Percentiles rank a stretch among this genome's conserved stretches.
phyloP scores from a whole-genome alignment of 2,797 vertebrate genomes.

The Periophthalmus magnuspinnatus region DNA sequence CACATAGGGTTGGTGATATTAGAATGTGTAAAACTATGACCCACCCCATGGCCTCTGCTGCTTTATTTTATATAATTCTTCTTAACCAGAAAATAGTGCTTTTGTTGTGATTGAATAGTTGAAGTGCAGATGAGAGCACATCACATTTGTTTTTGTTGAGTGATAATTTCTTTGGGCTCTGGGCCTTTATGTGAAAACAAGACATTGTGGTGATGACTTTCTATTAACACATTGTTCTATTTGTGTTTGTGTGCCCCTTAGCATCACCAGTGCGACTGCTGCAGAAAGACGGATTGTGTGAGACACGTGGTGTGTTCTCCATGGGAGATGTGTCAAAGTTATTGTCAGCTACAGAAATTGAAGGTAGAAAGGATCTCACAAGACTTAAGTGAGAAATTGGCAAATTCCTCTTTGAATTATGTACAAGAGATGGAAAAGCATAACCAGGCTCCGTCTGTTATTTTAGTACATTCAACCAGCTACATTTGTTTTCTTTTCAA shows the following conservation, averaged over 20 bases:
- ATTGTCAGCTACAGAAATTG: constrained; percentile 72
- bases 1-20: constrained; percentile 34
- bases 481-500: constrained; percentile 11
- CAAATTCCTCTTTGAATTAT: constrained; percentile 40
- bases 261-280: constrained; percentile 51
- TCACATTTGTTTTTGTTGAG: constrained; percentile 38
- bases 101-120: constrained; percentile 38
- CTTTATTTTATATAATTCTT: constrained; percentile 30
- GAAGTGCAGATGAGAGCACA: constrained; percentile 21
- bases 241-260: constrained; percentile 59
- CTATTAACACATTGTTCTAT: constrained; percentile 65
- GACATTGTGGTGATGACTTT: constrained; percentile 40
- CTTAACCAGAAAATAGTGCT: constrained; percentile 21
- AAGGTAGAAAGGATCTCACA: constrained; percentile 54
- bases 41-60: constrained; percentile 25
- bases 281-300: constrained; percentile 46
- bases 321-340: constrained; percentile 56
- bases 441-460: constrained; percentile 17
- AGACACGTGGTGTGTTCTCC: constrained; percentile 58
- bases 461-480: constrained; percentile 25
- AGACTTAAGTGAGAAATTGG: constrained; percentile 67
- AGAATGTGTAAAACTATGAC: constrained; percentile 35
- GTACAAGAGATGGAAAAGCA: constrained; percentile 30
- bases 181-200: constrained; percentile 56
- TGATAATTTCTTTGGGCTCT: constrained; percentile 62